Conservation (phyloP, 2,113 vertebrate genomes). For the Otolemur garnettii region DNA sequence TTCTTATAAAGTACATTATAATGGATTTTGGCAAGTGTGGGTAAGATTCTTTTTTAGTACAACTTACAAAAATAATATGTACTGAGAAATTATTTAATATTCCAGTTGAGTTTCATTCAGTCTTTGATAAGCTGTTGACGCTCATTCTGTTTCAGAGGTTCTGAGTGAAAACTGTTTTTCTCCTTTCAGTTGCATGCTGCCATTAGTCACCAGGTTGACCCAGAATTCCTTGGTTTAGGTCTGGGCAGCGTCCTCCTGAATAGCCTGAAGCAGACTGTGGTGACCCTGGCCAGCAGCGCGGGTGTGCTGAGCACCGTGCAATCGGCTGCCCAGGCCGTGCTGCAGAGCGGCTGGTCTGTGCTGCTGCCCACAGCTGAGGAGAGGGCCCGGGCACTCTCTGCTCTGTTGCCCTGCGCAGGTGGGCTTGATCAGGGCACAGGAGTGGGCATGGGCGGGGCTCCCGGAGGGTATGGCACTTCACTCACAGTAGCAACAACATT, state of each 20-base stretch:
- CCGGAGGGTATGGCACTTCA: neutral
- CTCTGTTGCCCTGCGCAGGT: slow-evolving; percentile 96
- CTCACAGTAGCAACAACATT: slow-evolving; percentile 55
- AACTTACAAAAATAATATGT: neutral
- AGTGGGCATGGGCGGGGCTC: fast-evolving
- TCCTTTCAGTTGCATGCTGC: slow-evolving; percentile 94
- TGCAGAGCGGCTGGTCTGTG: slow-evolving; percentile 98
- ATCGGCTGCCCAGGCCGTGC: slow-evolving; percentile 95
- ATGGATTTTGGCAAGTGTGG: neutral
- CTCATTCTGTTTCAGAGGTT: neutral
- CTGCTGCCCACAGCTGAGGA: slow-evolving; percentile 98
- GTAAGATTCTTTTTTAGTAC: neutral
- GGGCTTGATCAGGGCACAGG: neutral
- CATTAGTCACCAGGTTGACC: slow-evolving; percentile 98
- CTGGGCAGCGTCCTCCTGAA: slow-evolving; percentile 95
- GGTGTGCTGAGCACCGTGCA: slow-evolving; percentile 97
- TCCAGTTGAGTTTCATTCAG: neutral
- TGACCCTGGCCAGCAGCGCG: slow-evolving; percentile 95
- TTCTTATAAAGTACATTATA: neutral
- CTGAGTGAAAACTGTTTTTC: slow-evolving; percentile 47
- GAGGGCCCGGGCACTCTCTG: slow-evolving; percentile 95
- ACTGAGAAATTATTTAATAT: neutral
- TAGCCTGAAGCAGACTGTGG: slow-evolving; percentile 97
- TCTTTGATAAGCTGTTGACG: slow-evolving; percentile 2
- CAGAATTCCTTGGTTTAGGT: slow-evolving; percentile 95